Evolutionary conservation across 2,888 invertebrate genomes (phyloP).

Genomic region (Rhaphigaster nebulosa): DNA sequence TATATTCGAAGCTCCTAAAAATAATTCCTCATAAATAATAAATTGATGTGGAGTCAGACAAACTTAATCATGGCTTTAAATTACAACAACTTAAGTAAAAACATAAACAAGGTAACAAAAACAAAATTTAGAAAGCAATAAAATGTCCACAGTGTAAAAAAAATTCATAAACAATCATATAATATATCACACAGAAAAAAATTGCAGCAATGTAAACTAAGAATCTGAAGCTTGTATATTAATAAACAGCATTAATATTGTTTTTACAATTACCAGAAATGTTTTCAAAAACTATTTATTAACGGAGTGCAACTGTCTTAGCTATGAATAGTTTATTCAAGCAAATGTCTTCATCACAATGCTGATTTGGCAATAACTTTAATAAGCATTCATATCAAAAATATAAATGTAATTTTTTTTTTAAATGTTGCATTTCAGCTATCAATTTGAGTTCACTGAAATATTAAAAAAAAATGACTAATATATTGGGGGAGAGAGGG

Average conservation of each 20-base stretch:
- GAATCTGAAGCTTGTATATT: neutral
- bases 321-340: neutral
- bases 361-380: neutral
- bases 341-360: neutral
- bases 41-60: neutral
- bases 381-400: neutral
- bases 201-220: neutral
- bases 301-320: neutral
- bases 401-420: neutral
- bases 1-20: too few species aligned
- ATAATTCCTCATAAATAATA: too few species aligned
- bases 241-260: neutral
- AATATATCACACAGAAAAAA: neutral
- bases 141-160: neutral
- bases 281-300: neutral
- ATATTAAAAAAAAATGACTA: neutral
- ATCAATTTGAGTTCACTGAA: neutral
- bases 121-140: neutral
- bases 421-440: neutral
- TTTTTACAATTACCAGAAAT: neutral
- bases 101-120: neutral
- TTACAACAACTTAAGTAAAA: neutral
- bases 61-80: neutral
- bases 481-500: neutral
- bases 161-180: neutral